These are phyloP conservation scores for Cephus pulcher DNA, from an alignment of 2,888 invertebrate species.

Conservation along the genomic window DNA sequence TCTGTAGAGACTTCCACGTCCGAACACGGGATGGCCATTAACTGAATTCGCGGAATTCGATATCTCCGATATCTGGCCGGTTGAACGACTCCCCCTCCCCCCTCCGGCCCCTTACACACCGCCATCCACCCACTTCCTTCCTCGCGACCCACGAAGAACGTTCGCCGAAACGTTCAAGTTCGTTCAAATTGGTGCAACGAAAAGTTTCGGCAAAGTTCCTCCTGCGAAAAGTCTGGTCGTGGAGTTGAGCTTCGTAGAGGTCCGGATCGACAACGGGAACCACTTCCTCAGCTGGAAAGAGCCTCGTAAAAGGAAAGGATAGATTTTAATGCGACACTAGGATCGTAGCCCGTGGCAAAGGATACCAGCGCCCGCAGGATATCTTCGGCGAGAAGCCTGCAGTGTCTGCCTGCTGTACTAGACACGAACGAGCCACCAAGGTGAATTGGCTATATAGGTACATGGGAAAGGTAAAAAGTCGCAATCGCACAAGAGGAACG, in stretches of 20 bases:
- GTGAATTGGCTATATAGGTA: neutral
- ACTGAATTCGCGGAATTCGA: conserved; percentile 52
- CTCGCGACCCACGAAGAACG: conserved; percentile 33
- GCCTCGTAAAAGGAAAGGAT: no score
- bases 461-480: neutral
- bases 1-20: conserved; percentile 23
- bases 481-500: neutral
- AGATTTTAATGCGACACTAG: no score
- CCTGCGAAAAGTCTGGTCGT: neutral
- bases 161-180: neutral
- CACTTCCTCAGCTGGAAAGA: neutral
- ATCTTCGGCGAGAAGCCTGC: no score
- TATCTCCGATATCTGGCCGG: conserved; percentile 29
- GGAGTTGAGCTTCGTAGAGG: neutral
- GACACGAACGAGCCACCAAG: no score
- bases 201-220: conserved; percentile 1
- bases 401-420: no score
- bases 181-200: neutral
- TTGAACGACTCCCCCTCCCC: conserved; percentile 6
- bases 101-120: conserved; percentile 2
- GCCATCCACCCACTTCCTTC: no score
- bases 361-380: no score
- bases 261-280: neutral
- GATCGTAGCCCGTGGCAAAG: no score
- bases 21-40: conserved; percentile 53